Conservation (phyloP, 2,888 invertebrate genomes). For the Lasius platythorax region DNA sequence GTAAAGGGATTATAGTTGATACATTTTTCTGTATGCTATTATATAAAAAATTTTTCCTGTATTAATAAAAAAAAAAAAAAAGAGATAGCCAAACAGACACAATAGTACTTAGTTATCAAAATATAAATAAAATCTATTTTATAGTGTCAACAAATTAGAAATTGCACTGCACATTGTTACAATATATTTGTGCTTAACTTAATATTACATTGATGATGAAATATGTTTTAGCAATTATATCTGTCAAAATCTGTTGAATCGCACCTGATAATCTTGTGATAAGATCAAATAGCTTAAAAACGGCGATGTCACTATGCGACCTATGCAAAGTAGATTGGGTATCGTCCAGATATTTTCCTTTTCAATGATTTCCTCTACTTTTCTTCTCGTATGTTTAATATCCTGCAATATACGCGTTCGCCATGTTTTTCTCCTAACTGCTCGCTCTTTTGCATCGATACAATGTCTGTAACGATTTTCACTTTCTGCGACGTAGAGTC, state of each 20-base stretch:
- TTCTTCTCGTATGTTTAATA: constrained; percentile 87
- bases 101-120: too few species aligned
- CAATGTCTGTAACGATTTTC: constrained; percentile 72
- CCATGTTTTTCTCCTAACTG: constrained; percentile 74
- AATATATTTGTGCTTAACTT: background rate
- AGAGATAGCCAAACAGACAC: too few species aligned
- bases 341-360: constrained; percentile 97
- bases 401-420: constrained; percentile 79
- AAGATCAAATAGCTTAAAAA: constrained; percentile 96
- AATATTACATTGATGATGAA: background rate
- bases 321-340: constrained; percentile 95
- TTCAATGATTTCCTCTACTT: constrained; percentile 92
- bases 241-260: background rate
- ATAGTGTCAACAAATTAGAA: background rate
- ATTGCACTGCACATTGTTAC: background rate
- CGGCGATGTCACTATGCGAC: constrained; percentile 95
- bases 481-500: constrained; percentile 75
- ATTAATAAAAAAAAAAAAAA: too few species aligned
- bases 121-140: background rate
- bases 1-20: background rate
- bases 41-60: too few species aligned
- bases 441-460: constrained; percentile 67
- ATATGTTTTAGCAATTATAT: background rate
- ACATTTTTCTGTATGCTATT: too few species aligned
- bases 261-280: constrained; percentile 90